phyloP scores from a whole-genome alignment of 2,113 vertebrate genomes.

The Pollimyrus isidori region DNA sequence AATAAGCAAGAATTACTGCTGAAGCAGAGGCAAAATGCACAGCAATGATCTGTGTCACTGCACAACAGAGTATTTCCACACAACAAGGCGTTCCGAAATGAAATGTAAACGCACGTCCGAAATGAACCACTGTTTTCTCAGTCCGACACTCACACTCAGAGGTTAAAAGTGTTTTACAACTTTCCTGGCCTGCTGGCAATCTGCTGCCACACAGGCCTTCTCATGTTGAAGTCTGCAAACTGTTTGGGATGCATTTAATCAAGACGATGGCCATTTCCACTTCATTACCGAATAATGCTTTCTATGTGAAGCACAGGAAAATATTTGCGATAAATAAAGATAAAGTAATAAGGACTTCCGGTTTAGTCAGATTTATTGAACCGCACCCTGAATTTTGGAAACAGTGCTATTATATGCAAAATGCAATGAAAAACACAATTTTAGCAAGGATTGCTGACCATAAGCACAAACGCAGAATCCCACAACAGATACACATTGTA shows the following conservation, averaged over 20 bases:
- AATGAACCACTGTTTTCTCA: not conserved
- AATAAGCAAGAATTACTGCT: not conserved
- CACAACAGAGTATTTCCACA: not conserved
- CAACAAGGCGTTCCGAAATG: not conserved
- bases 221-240: not conserved
- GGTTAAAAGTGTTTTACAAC: not conserved
- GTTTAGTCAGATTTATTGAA: constrained; percentile 1
- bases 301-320: not conserved
- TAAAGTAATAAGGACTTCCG: not conserved
- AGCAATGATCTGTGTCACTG: not conserved
- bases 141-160: not conserved
- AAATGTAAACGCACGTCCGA: not conserved
- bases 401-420: not conserved
- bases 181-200: not conserved
- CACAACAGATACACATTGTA: not conserved
- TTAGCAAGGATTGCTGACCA: not conserved
- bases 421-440: not conserved
- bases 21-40: not conserved
- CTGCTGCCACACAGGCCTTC: not conserved
- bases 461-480: not conserved
- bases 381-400: constrained; percentile 10
- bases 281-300: not conserved
- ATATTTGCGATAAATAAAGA: not conserved
- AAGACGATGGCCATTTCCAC: not conserved
- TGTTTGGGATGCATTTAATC: not conserved